A percentile compares a stretch with the other conserved stretches of the same genome.
Conservation (phyloP, 1,140 invertebrate genomes). For the Calliopsis andreniformis region DNA sequence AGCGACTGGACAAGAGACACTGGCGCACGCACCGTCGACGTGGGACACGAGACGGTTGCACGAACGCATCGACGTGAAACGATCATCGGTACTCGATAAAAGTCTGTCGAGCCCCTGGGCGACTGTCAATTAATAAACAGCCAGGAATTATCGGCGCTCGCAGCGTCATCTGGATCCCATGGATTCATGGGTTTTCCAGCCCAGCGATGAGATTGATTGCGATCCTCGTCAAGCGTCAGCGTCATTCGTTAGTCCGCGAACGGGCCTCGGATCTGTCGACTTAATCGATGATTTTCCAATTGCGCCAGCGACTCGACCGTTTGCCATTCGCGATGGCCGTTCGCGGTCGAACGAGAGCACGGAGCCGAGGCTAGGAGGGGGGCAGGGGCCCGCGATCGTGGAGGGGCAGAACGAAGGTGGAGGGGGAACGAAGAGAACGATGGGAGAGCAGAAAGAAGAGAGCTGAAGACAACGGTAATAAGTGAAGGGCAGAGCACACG, state of each 20-base stretch:
- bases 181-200: too few relatives aligned
- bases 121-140: conserved; percentile 29
- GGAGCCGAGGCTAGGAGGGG: neutral
- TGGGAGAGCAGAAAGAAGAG: conserved; percentile 42
- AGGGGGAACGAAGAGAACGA: conserved; percentile 10
- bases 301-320: conserved; percentile 29
- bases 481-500: conserved; percentile 66
- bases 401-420: neutral
- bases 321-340: conserved; percentile 40
- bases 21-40: conserved; percentile 12
- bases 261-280: neutral
- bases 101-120: conserved; percentile 11
- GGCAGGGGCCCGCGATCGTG: conserved; percentile 8
- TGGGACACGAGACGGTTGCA: conserved; percentile 22
- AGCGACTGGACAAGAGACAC: conserved; percentile 19
- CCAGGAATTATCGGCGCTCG: neutral
- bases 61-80: conserved; percentile 38
- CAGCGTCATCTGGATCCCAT: too few relatives aligned
- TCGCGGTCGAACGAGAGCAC: conserved; percentile 29
- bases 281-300: conserved; percentile 61
- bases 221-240: conserved; percentile 4
- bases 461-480: conserved; percentile 70
- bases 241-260: conserved; percentile 6
- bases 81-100: conserved; percentile 30
- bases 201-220: too few relatives aligned